phyloP scores from a whole-genome alignment of 2,113 vertebrate species.

The Labeo catla region DNA sequence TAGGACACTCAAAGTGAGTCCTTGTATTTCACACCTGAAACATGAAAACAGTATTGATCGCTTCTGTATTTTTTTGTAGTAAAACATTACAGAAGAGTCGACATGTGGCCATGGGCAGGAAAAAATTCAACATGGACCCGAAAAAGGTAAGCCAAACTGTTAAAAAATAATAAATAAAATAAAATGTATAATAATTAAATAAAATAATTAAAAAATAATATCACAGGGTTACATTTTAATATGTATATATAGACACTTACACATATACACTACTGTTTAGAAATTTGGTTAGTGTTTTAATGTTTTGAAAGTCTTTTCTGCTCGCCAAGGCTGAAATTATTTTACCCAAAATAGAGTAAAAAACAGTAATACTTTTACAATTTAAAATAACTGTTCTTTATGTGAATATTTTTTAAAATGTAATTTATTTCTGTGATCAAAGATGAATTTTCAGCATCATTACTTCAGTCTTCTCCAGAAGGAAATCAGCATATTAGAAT shows the following conservation, averaged over 20 bases:
- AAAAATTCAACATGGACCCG: slow-evolving; percentile 88
- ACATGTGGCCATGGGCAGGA: slow-evolving; percentile 91
- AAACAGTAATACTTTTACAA: background rate
- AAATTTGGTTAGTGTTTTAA: no score
- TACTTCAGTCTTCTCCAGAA: background rate
- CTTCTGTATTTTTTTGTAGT: slow-evolving; percentile 66
- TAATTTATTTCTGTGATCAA: background rate
- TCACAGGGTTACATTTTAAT: background rate
- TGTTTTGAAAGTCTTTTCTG: background rate
- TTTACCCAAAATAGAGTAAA: background rate
- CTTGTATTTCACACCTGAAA: background rate
- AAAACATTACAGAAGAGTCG: slow-evolving; percentile 90
- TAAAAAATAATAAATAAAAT: no score
- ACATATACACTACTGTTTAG: no score
- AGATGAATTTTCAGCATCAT: background rate
- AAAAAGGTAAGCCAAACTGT: slow-evolving; percentile 81
- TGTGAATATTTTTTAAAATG: background rate
- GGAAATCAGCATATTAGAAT: no score
- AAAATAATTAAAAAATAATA: background rate
- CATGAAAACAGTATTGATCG: background rate
- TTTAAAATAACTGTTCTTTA: background rate
- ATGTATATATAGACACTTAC: no score
- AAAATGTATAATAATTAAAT: no score
- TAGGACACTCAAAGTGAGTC: background rate
- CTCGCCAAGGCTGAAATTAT: background rate